Conservation (phyloP, 2,888 invertebrate species). For the Ashinkailepas kermadecensis region DNA sequence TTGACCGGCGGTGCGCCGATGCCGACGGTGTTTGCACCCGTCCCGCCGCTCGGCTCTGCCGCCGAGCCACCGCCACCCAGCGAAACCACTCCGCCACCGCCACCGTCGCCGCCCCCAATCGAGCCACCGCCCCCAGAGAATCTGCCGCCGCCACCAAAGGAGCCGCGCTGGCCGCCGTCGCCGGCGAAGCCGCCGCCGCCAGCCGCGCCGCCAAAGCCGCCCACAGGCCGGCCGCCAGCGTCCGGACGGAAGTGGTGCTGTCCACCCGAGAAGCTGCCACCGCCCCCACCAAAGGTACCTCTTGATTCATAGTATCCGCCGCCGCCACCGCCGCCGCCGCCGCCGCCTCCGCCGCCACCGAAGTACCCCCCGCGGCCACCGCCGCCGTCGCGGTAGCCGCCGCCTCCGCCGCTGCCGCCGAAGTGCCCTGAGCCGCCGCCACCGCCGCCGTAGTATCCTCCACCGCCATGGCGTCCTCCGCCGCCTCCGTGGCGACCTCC, state of each 20-base stretch:
- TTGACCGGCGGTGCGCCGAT: slow-evolving; percentile 31
- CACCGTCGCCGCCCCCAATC: slow-evolving; percentile 47
- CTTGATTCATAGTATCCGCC: slow-evolving; percentile 43
- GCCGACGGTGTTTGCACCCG: slow-evolving; percentile 34
- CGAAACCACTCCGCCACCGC: slow-evolving; percentile 54
- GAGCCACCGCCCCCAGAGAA: slow-evolving; percentile 48
- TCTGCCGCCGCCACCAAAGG: slow-evolving; percentile 39
- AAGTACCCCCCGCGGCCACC: neutral
- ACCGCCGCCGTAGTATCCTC: slow-evolving; percentile 41
- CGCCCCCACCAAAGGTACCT: slow-evolving; percentile 8
- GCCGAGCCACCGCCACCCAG: slow-evolving; percentile 38
- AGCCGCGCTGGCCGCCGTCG: neutral
- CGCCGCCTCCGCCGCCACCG: neutral
- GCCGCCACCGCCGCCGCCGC: slow-evolving; percentile 32
- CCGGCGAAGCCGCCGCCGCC: neutral
- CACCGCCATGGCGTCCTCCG: slow-evolving; percentile 42
- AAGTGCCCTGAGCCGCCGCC: slow-evolving; percentile 39
- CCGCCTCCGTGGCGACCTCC: neutral
- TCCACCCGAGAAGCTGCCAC: neutral
- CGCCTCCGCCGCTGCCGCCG: slow-evolving; percentile 40
- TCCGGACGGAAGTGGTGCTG: neutral
- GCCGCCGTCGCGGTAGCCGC: neutral
- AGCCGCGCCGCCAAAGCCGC: neutral
- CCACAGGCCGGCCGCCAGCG: neutral
- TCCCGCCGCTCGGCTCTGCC: neutral